A percentile compares a stretch with the other conserved stretches of the same genome.
These are phyloP conservation scores for Pipistrellus pipistrellus DNA, from an alignment of 2,797 vertebrate genomes.

Conservation along the genomic window DNA sequence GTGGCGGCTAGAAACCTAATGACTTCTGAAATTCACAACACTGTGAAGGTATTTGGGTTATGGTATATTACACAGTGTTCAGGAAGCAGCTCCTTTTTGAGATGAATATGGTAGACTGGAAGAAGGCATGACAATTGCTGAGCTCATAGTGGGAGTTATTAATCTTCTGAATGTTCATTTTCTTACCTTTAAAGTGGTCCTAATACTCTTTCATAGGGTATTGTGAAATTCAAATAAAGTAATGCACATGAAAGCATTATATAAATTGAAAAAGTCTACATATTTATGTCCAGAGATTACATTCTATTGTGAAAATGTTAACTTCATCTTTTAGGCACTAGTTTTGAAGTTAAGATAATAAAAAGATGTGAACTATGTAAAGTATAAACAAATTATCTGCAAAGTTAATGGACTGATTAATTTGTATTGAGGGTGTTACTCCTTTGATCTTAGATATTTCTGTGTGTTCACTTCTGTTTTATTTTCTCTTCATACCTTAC, in stretches of 20 bases:
- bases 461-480: not conserved
- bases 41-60: slow-evolving; percentile 92
- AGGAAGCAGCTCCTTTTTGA: slow-evolving; percentile 35
- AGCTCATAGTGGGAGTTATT: not conserved
- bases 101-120: not conserved
- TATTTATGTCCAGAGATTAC: slow-evolving; percentile 42
- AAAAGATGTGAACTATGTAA: not conserved
- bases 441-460: slow-evolving; percentile 29
- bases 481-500: not conserved
- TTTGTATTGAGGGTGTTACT: not conserved
- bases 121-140: not conserved
- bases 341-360: slow-evolving; percentile 29
- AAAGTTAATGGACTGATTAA: not conserved
- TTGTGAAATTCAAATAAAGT: not conserved
- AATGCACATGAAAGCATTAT: not conserved
- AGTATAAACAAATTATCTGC: slow-evolving; percentile 9
- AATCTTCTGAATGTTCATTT: not conserved
- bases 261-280: not conserved
- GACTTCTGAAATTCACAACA: slow-evolving; percentile 98
- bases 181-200: not conserved
- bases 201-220: not conserved
- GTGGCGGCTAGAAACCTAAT: slow-evolving; percentile 96
- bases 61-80: fast-evolving
- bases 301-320: slow-evolving; percentile 22
- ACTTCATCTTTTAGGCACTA: slow-evolving; percentile 13